A percentile compares a stretch with the other conserved stretches of the same genome.
Conservation (phyloP, 2,113 vertebrate genomes). For the Pachycephala philippinensis region DNA sequence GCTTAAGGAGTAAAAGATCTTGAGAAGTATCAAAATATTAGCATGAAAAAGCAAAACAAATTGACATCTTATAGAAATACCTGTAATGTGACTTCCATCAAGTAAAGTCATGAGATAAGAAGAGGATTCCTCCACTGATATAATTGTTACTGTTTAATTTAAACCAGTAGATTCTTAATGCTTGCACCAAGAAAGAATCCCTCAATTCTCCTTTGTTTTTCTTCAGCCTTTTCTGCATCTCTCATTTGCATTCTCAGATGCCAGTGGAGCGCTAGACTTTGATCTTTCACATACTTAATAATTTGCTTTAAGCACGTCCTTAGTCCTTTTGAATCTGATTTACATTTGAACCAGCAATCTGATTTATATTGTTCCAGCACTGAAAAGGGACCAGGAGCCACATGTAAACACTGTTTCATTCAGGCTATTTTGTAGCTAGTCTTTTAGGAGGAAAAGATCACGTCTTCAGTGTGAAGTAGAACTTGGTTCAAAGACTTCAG, state of each 20-base stretch:
- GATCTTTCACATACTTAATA: not conserved
- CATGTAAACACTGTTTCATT: not conserved
- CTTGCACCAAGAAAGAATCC: not conserved
- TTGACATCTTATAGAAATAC: not conserved
- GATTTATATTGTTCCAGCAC: not conserved
- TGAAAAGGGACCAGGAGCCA: not conserved
- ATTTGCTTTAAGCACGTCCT: not conserved
- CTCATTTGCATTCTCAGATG: conserved; percentile 1
- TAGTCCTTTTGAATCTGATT: not conserved
- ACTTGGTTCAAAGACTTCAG: not conserved
- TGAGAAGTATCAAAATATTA: not conserved
- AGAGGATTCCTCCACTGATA: not conserved
- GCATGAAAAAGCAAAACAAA: not conserved
- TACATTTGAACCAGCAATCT: not conserved
- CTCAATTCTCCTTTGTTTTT: not conserved
- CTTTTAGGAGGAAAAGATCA: not conserved
- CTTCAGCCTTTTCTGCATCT: not conserved
- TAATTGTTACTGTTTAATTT: not conserved
- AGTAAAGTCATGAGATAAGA: not conserved
- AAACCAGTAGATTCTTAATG: not conserved
- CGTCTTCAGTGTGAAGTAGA: not conserved
- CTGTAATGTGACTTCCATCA: not conserved
- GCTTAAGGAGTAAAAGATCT: conserved; percentile 9
- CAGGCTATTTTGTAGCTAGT: not conserved
- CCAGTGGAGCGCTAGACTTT: not conserved